phyloP scores from a whole-genome alignment of 2,797 vertebrate genomes.

The Sparus aurata region DNA sequence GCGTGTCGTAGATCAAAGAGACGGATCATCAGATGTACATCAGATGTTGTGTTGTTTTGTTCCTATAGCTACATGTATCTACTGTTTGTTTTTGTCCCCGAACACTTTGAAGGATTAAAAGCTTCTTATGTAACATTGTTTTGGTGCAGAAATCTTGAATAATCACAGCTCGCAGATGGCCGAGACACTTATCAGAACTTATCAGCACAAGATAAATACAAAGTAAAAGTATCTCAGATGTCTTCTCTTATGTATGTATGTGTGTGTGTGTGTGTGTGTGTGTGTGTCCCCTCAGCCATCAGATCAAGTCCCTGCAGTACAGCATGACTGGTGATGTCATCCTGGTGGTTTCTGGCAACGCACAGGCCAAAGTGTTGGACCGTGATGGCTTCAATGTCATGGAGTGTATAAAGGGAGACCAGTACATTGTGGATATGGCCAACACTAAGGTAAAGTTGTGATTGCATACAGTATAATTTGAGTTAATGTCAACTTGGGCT shows the following conservation, averaged over 20 bases:
- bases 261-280: constrained; percentile 29
- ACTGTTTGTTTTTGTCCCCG: constrained; percentile 31
- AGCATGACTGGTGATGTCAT: constrained; percentile 96
- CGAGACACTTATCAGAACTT: constrained; percentile 4
- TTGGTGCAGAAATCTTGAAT: constrained; percentile 38
- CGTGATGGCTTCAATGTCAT: constrained; percentile 98
- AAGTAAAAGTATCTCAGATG: neutral
- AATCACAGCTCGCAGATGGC: constrained; percentile 44
- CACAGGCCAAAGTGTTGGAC: constrained; percentile 97
- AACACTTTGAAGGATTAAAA: constrained; percentile 30
- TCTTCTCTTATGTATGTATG: neutral
- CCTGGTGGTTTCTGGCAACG: constrained; percentile 95
- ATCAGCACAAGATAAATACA: constrained; percentile 1
- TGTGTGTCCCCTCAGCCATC: constrained; percentile 86
- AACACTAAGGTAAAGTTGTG: constrained; percentile 92
- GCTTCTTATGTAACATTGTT: constrained; percentile 37
- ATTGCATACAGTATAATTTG: neutral
- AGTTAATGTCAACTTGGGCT: neutral
- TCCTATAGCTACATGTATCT: constrained; percentile 42
- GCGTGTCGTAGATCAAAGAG: constrained; percentile 32
- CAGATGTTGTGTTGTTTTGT: constrained; percentile 57
- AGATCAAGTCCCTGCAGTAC: constrained; percentile 95
- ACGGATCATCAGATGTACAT: constrained; percentile 42
- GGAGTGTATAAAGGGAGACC: constrained; percentile 98
- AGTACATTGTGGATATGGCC: constrained; percentile 99